A percentile compares a stretch with the other conserved stretches of the same genome.
phyloP scores from a whole-genome alignment of 2,888 invertebrate genomes.

The Eledone cirrhosa region DNA sequence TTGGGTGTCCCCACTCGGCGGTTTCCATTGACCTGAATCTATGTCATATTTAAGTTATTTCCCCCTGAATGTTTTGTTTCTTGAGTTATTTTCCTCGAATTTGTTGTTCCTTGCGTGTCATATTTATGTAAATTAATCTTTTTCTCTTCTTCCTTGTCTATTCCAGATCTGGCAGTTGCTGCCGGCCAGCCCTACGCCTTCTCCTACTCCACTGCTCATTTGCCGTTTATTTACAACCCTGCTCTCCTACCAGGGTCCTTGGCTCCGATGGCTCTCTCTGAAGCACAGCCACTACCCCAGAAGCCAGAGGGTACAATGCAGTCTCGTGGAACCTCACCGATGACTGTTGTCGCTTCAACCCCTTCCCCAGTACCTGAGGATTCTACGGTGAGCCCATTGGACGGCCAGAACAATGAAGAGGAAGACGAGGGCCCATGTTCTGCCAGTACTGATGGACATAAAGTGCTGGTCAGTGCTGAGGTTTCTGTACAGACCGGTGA shows the following conservation, averaged over 20 bases:
- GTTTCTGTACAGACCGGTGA: slow-evolving; percentile 37
- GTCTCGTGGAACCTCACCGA: slow-evolving; percentile 60
- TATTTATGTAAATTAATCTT: no score
- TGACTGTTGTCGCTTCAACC: slow-evolving; percentile 46
- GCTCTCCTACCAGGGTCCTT: slow-evolving; percentile 40
- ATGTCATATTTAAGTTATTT: no score
- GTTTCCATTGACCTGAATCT: no score
- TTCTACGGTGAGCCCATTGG: slow-evolving; percentile 13
- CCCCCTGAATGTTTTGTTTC: no score
- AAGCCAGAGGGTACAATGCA: slow-evolving; percentile 49
- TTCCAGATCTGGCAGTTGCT: slow-evolving; percentile 35
- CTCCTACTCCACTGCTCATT: slow-evolving; percentile 36
- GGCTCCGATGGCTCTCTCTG: slow-evolving; percentile 34
- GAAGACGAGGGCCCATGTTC: neutral
- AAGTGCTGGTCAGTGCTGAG: slow-evolving; percentile 31
- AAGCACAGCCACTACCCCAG: slow-evolving; percentile 33
- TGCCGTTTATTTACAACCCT: slow-evolving; percentile 47
- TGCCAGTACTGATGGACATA: slow-evolving; percentile 15
- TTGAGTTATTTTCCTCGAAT: no score
- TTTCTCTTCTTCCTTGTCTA: neutral
- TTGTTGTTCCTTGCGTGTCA: no score
- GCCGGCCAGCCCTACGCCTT: slow-evolving; percentile 36
- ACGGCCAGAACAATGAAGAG: slow-evolving; percentile 20
- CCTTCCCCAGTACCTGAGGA: slow-evolving; percentile 32
- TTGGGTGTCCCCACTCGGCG: no score